Evolutionary conservation across 2,888 invertebrate genomes (phyloP), one percentile per base, ranked within the genome.

Genomic region (Epinotia nisella): DNA sequence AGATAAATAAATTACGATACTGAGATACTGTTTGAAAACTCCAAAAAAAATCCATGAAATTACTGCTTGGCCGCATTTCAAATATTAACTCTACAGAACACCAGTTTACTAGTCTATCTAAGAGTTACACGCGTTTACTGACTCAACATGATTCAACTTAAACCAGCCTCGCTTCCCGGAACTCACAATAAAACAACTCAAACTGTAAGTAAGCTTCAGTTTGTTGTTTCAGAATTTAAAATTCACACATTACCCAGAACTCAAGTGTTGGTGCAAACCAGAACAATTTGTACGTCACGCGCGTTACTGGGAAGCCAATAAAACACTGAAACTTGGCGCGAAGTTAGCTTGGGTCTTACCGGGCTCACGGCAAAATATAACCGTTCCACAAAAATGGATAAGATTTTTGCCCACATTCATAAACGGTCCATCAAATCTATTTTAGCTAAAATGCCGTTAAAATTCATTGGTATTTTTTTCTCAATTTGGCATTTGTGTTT

Each of bases 211-310:
- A 53, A 65, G 59, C 65, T 65, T 19, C 67, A 55, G 66, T 66
- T 61, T 72, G 67, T 67, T 67, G 58, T 59, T 70, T 29, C 55
- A 61, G n/a, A 67, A 72, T 72, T 67, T 56, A 72, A 72, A 67
- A 72, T 72, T 67, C 67, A 67, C 67, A 61, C 71, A 55, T 65
- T 71, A 53, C 53, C 59, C 15, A 66, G 71, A 66, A 71, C 41
- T 24, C n/a, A 13, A 49, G 65, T 65, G 53, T 65, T 56, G 41
- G 59, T 45, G 71, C 64, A 51, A 60, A 60, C 65, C 71, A 59
- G 24, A 71, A 66, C 71, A 67, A 72, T 72, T 72, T 72, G 61
- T 53, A 53, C 61, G 71, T 67, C 67, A 72, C 71, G 71, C 66
- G 60, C 53, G 71, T 60, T 71, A 61, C 67, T 45, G 41, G 71